phyloP scores from a whole-genome alignment of 2,113 vertebrate species.

The Chionis minor region DNA sequence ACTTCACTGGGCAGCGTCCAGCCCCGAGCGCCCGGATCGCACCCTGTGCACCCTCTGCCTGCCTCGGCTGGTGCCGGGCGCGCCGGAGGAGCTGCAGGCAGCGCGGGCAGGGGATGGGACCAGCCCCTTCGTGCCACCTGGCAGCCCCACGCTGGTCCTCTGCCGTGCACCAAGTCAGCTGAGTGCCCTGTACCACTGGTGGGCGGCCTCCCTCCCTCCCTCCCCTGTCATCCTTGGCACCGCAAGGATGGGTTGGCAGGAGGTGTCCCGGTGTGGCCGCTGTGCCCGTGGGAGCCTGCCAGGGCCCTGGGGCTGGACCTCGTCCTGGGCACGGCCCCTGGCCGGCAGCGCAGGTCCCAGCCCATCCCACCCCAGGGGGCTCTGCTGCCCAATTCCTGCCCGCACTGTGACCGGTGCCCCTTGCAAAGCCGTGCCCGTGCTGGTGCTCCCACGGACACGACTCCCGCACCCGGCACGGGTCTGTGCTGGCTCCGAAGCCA shows the following conservation, averaged over 20 bases:
- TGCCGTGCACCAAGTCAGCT: neutral
- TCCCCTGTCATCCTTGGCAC: neutral
- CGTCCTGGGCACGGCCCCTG: neutral
- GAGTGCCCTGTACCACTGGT: fast-evolving
- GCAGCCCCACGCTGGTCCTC: neutral
- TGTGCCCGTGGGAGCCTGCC: fast-evolving
- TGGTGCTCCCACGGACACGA: neutral
- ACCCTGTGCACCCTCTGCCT: neutral
- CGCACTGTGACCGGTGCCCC: neutral
- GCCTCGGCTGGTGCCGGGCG: fast-evolving
- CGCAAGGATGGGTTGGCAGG: neutral
- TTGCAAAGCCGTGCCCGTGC: fast-evolving
- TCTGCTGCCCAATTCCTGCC: neutral
- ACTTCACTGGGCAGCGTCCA: neutral
- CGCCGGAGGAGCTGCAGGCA: fast-evolving
- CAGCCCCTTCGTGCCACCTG: neutral
- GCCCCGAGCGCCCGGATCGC: neutral
- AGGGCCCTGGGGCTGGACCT: fast-evolving
- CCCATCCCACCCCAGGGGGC: neutral
- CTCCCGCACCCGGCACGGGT: neutral
- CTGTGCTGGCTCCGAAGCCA: neutral
- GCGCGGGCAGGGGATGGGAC: fast-evolving
- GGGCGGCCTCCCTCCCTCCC: neutral
- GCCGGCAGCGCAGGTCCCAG: neutral
- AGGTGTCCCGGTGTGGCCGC: fast-evolving